Percentiles rank a stretch among this genome's conserved stretches.
phyloP scores from a whole-genome alignment of 2,888 invertebrate species.

The Conistra vaccinii region DNA sequence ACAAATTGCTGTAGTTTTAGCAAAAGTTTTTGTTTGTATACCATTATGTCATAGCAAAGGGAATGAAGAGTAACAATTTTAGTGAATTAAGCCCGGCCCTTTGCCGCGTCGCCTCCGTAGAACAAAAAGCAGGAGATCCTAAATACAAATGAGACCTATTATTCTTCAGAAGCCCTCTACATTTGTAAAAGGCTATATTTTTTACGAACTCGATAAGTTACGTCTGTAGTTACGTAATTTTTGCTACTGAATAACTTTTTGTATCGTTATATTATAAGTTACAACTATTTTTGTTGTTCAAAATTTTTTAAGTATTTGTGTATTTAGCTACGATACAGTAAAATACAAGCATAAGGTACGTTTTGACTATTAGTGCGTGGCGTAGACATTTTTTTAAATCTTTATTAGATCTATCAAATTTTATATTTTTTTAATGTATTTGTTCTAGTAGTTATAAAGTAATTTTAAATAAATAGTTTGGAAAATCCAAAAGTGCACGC shows the following conservation, averaged over 20 bases:
- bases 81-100: slow-evolving; percentile 62
- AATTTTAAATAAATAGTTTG: too few relatives aligned
- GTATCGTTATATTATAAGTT: slow-evolving; percentile 8
- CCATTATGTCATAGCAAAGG: slow-evolving; percentile 59
- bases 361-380: too few relatives aligned
- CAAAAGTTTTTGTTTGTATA: slow-evolving; percentile 62
- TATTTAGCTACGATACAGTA: too few relatives aligned
- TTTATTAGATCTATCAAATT: too few relatives aligned
- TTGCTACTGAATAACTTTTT: slow-evolving; percentile 21
- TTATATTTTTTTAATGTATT: too few relatives aligned
- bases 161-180: slow-evolving; percentile 59
- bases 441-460: too few relatives aligned
- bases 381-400: too few relatives aligned
- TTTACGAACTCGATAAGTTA: slow-evolving; percentile 59
- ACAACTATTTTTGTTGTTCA: background rate
- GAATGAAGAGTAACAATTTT: slow-evolving; percentile 55
- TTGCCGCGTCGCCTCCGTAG: slow-evolving; percentile 41
- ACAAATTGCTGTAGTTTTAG: slow-evolving; percentile 59
- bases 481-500: too few relatives aligned
- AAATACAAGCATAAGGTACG: too few relatives aligned
- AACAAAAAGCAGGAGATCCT: slow-evolving; percentile 63
- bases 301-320: too few relatives aligned
- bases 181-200: slow-evolving; percentile 58
- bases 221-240: slow-evolving; percentile 31
- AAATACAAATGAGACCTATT: slow-evolving; percentile 65